Evolutionary conservation across 2,113 vertebrate genomes (phyloP), one percentile per base, ranked within the genome.

Genomic region (Sebastes fasciatus): DNA sequence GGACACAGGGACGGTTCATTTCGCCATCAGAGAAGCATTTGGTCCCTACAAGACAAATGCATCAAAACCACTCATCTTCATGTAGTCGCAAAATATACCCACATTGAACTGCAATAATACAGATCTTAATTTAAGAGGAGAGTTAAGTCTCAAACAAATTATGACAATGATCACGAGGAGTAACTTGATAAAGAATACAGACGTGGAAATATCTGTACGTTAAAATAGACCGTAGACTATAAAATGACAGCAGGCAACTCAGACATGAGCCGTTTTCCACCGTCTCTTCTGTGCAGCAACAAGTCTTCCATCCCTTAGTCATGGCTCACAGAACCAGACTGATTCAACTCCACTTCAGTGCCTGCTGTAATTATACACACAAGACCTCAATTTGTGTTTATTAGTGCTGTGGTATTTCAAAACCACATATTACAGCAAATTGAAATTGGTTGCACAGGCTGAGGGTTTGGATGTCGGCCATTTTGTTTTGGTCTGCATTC

Each of bases 301-400:
- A 79, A 83, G 45, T 70, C 60, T 66, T 70, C n/a, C 66, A 70
- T 83, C 17, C 52, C 42, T 80, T 58, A 85, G 84, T 82, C 79
- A 83, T 43, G 82, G 79, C 77, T 90, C 74, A 71, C 43, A 67
- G 80, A 88, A 40, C 49, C 60, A 16, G 73, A 55, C 73, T 83
- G 75, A 92, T 93, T 91, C 85, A 88, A 89, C 64, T 77, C 66
- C 75, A 80, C 82, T 86, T 80, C 80, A 89, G 51, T 73, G 87
- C 78, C 74, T 84, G 74, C 67, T 77, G 51, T 85, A 92, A 89
- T 91, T 85, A 88, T 21, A 80, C 73, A 78, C 88, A 91, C 85
- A 86, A 80, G 52, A 85, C 79, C 75, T 85, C 86, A 86, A 88
- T 90, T 91, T 91, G 82, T 91, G 87, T 84, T 87, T 86, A 91